A percentile compares a stretch with the other conserved stretches of the same genome.
Conservation (phyloP, 2,113 vertebrate genomes). For the Ailuropoda melanoleuca region DNA sequence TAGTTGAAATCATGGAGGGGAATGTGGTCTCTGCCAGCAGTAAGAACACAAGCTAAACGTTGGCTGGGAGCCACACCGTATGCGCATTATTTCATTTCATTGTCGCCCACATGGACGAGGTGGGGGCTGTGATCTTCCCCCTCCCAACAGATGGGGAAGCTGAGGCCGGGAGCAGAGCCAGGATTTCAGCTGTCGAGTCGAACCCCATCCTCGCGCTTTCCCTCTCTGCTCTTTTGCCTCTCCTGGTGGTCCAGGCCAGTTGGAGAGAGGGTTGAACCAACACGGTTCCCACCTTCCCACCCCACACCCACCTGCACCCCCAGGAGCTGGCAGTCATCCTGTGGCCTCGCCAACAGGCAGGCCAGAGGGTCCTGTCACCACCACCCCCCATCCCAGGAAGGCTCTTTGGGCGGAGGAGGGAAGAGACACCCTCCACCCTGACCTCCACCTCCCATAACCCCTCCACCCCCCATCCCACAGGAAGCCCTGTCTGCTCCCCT, state of each 20-base stretch:
- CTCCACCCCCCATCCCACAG: neutral
- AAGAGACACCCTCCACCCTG: no score
- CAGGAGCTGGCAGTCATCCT: neutral
- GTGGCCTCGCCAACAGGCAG: neutral
- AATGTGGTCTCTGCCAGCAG: no score
- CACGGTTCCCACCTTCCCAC: accelerated
- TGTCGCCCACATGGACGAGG: neutral
- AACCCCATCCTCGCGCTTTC: accelerated
- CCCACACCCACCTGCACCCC: neutral
- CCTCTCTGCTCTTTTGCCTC: accelerated
- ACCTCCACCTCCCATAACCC: neutral
- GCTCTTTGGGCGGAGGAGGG: neutral
- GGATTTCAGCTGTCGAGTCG: neutral
- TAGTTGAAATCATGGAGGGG: neutral
- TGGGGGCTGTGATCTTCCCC: neutral
- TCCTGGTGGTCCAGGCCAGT: accelerated
- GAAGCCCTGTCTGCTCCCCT: neutral
- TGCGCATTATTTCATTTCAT: accelerated
- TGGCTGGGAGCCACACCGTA: accelerated
- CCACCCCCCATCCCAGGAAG: neutral
- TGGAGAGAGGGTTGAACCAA: neutral
- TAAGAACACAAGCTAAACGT: neutral
- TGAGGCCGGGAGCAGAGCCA: neutral
- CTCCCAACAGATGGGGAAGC: neutral
- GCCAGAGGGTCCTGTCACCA: no score